Evolutionary conservation across 2,113 vertebrate species (phyloP).

Genomic region (Tyrannus savana): DNA sequence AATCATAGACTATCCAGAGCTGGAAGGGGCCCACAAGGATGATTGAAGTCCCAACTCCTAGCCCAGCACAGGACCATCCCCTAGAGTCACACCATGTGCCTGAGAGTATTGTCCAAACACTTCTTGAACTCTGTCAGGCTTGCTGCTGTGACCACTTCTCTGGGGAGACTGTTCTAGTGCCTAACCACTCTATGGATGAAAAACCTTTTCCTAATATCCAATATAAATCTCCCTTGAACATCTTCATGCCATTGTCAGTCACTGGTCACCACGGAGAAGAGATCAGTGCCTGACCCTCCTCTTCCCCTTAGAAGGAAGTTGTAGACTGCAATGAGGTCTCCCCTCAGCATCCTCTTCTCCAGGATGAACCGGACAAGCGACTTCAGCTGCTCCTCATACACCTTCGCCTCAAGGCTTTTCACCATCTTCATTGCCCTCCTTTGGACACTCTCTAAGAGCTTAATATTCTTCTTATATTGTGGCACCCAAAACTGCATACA

Average conservation of each 20-base stretch:
- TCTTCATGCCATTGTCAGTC: background rate
- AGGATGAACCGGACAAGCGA: background rate
- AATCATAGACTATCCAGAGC: too few relatives aligned
- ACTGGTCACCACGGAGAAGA: background rate
- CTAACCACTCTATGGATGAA: background rate
- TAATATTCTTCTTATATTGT: background rate
- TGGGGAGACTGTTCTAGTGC: background rate
- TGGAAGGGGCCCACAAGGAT: too few relatives aligned
- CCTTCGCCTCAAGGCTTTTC: background rate
- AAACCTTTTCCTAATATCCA: background rate
- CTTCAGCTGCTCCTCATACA: background rate
- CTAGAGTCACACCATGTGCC: background rate
- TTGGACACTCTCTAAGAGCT: background rate
- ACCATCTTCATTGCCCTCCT: background rate
- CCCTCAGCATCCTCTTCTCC: background rate
- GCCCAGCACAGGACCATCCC: background rate
- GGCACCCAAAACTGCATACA: background rate
- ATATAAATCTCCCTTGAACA: background rate
- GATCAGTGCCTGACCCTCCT: background rate
- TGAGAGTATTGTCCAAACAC: background rate
- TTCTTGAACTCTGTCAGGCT: background rate
- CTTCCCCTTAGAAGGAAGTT: background rate
- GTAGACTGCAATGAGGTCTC: background rate
- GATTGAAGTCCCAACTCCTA: background rate
- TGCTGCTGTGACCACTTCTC: background rate